Base-by-base conservation (phyloP, 2,888 invertebrate species). In the Drosophila monieri region DNA sequence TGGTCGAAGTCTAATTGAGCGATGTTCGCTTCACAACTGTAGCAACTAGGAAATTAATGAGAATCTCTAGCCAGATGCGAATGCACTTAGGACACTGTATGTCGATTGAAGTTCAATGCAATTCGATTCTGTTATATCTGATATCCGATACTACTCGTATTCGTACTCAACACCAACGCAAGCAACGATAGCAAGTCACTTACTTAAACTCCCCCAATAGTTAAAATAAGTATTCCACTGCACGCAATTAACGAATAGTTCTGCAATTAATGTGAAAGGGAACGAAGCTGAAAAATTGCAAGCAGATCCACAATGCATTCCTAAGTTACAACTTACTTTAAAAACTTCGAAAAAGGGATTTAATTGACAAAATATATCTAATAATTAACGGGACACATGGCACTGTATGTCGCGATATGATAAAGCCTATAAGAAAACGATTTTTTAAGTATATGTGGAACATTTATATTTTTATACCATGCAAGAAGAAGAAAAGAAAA, bases 21-120 rank as follows among this genome's bases (percentile, higher is more conserved):
- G 89, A 89, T 89, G 88, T 89, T 89, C 89, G 89, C 89, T 89
- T 85, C 80, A 27, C 81, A 80, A 85, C 88, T 85, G 86, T 86
- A 88, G 80, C 61, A 79, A 67, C 56, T 86, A 85, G 80, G 69
- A 61, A 76, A 76, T 78, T 61, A 77, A 85, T 78, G 79, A 80
- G 80, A 80, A 72, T 58, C 65, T 68, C 52, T 69, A 77, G 77
- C 71, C 77, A 58, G 58, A 30, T 53, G 58, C 54, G 54, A 53
- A 52, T 25, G 61, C 76, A 68, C 58, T 55, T 62, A 76, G 60
- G 61, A 60, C 61, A 25, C 58, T 46, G 51, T 62, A 48, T n/a
- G 27, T 14, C 25, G 46, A 27, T 47, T 25, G 47, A 27, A 8
- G 15, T 18, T 55, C 35, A 32, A 23, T 55, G 35, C 35, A 32